Base-by-base conservation (phyloP, 2,888 invertebrate genomes). In the Tetranychus piercei region DNA sequence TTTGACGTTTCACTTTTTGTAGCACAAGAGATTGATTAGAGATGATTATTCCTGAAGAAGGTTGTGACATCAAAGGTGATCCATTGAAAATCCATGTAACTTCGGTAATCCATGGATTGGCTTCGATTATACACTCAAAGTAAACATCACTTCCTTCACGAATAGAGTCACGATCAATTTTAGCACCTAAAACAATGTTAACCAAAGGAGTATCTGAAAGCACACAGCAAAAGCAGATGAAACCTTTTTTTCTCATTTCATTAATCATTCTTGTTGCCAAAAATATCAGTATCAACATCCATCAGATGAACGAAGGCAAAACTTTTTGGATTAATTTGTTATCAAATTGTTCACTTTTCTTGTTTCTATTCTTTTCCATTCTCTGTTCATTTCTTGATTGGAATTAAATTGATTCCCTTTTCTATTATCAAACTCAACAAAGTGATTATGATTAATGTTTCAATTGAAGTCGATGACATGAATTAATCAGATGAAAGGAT, bases 91-190 rank as follows among this genome's bases (percentile, higher is more conserved):
- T 85, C 92, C 92, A 92, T 79, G 89, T 88, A 78, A 92, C 87
- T 81, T 90, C 89, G 81, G 90, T 87, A 85, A 89, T 90, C 77
- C 88, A 88, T 64, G 92, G 92, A 85, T 92, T 92, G 80, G 92
- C 90, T 81, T 89, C 88, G 80, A 92, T 90, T 85, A 91, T 90
- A 84, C 92, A 92, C 85, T 92, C 92, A 84, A 92, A 92, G 85
- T 92, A 92, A 77, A 92, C 91, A 84, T 92, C 92, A 81, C 91
- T 92, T 74, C 92, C 91, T 83, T 92, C 92, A 83, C 92, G 92
- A 85, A 92, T 92, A 85, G 91, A 91, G 79, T 89, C 88, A 75
- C 90, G 88, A n/a, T 77, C 65, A 79, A 92, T 85, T 76, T 91
- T 91, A 81, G 90, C 90, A 80, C 92, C 92, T 78, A 92, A 86